Conservation (phyloP, 2,888 invertebrate species). For the Heliconius sara region DNA sequence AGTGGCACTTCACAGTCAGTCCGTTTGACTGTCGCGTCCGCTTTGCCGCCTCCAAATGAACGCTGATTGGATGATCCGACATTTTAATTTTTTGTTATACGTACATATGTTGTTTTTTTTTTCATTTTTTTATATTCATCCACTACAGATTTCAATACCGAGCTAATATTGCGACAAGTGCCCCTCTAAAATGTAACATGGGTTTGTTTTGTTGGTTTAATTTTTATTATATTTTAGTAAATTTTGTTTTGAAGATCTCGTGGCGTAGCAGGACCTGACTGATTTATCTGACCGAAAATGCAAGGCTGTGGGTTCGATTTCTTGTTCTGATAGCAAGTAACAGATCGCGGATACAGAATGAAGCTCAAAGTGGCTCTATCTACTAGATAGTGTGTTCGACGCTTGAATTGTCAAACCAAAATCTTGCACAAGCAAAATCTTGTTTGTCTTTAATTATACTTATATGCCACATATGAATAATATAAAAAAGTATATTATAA, state of each 20-base stretch:
- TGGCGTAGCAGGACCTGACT: not conserved
- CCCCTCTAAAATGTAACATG: conserved; percentile 31
- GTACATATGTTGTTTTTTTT: conserved; percentile 38
- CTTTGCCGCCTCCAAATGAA: conserved; percentile 66
- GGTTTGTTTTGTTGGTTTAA: conserved; percentile 22
- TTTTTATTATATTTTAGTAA: not conserved
- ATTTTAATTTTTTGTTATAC: conserved; percentile 53
- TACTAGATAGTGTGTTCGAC: no score
- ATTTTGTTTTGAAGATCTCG: not conserved
- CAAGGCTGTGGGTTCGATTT: not conserved
- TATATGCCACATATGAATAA: no score
- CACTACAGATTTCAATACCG: conserved; percentile 46
- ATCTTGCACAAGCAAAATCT: no score
- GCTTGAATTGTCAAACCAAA: no score
- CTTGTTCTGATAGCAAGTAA: not conserved
- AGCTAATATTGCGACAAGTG: conserved; percentile 45
- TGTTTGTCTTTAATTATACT: no score
- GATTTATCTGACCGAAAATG: not conserved
- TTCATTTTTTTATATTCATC: conserved; percentile 41
- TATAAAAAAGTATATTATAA: no score
- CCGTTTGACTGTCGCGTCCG: conserved; percentile 66
- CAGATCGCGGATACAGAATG: not conserved
- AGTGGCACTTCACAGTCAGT: conserved; percentile 77
- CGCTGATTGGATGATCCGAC: conserved; percentile 63
- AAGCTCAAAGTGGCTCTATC: no score